Base-by-base conservation (phyloP, 1,140 invertebrate genomes). In the Sarcophaga peregrina region DNA sequence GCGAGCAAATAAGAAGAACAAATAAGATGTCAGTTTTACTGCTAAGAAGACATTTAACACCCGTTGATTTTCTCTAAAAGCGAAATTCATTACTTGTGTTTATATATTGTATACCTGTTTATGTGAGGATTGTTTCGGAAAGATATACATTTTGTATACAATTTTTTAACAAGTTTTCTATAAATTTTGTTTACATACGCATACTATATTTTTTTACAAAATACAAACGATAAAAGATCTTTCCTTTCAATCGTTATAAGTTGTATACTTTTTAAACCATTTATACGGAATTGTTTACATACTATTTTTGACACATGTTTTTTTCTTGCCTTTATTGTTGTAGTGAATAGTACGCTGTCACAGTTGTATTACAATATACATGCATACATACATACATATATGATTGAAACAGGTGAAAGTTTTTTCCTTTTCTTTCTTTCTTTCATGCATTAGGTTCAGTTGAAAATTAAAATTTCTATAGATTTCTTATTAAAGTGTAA, bases 341-440 rank as follows among this genome's bases (percentile, higher is more conserved):
- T 37, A 10, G 47, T 78, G 50, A 78, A 78, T 25, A 78, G 25
- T 78, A 37, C 25, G 47, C 15, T 78, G 75, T 78, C 47, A 76
- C 74, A 46, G 68, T 20, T 10, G 25, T 47, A 78, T 50, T 25
- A 37, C 25, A 37, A 37, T 37, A 37, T 4, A 37, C 25, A 37
- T 37, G 4, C 25, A 37, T 37, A 37, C 25, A 37, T 37, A 37
- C 25, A 37, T 37, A 37, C 50, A 17, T 78, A 52, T 48, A 20
- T 52, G 46, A 20, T 20, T 78, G 75, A 17, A 78, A 78, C 47
- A 78, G 75, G 75, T 78, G 75, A 78, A 78, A 78, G 75, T 78
- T 78, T 78, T 78, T 78, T 37, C 25, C 25, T 52, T 52, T 52
- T 47, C n/a, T 47, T 75, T 75, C 46, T 75, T 45, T 46, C 10